Evolutionary conservation across 2,797 vertebrate species (phyloP), one percentile per base, ranked within the genome.

Genomic region (Chloroceryle inda): DNA sequence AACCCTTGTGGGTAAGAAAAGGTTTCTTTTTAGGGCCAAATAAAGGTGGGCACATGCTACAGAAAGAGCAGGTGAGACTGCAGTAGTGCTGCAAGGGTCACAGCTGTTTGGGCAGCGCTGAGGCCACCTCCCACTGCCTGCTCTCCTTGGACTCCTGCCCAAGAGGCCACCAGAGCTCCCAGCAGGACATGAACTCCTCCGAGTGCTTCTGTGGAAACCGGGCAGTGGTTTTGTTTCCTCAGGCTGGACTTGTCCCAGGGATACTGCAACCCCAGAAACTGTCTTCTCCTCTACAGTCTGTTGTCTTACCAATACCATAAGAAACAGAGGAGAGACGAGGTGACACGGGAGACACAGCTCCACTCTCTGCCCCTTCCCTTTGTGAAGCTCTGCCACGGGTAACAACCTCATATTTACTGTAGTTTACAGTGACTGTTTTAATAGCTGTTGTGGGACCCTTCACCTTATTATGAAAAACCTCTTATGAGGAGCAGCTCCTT

Each of bases 401-500:
- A 94, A 92, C 78, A 84, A 42, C 58, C 76, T 68, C 2, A 0
- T n/a, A 49, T 72, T 96, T 44, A 84, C 85, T 42, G 63, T 75
- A 79, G 88, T 92, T 95, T 88, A 76, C 72, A 89, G 86, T 84
- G 91, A 94, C 84, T 59, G 55, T 75, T 93, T 74, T 81, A 88
- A 95, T 93, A 72, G 93, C 52, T 95, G 89, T 67, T 92, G 81
- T 83, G 89, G 88, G 93, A 95, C 95, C 93, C 92, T 92, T 45
- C 69, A 75, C 56, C 82, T 93, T 87, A 92, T 95, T 85, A 96
- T 77, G 84, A 82, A 96, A 97, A 97, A 94, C 95, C 92, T 95
- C 95, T 96, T 85, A 94, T 23, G 58, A 96, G 85, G 72, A 85
- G 90, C 92, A 87, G 85, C 85, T 95, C 92, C 95, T 96, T 95